Conservation (phyloP, 2,113 vertebrate genomes). For the Addax nasomaculatus region DNA sequence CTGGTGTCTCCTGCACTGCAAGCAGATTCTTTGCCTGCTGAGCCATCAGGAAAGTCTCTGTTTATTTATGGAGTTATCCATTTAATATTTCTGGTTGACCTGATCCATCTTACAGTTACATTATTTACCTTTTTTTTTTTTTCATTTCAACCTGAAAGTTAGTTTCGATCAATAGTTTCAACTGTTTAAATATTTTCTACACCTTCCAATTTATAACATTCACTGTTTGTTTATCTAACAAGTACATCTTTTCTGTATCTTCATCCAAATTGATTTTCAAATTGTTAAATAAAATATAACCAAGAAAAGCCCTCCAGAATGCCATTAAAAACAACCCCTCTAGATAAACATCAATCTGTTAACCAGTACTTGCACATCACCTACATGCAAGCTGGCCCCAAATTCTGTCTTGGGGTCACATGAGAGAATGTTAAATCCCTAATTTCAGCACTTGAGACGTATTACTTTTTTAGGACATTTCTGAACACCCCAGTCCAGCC, state of each 20-base stretch:
- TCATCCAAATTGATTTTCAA: not conserved
- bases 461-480: not conserved
- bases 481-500: not conserved
- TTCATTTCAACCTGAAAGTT: not conserved
- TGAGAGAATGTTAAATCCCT: slow-evolving; percentile 11
- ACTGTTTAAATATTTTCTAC: not conserved
- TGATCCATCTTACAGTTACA: not conserved
- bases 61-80: not conserved
- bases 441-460: not conserved
- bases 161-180: not conserved
- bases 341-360: not conserved
- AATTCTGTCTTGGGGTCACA: not conserved
- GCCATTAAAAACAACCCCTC: not conserved
- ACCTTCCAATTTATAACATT: not conserved
- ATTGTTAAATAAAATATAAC: not conserved
- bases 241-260: not conserved
- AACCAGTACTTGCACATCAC: not conserved
- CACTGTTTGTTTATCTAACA: not conserved
- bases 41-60: not conserved
- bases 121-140: not conserved
- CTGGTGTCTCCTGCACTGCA: not conserved
- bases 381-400: not conserved
- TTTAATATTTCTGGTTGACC: not conserved
- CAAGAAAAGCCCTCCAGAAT: not conserved
- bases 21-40: not conserved